These are phyloP conservation scores for Agrilus cyanescens DNA, from an alignment of 2,888 invertebrate genomes.

Conservation along the genomic window DNA sequence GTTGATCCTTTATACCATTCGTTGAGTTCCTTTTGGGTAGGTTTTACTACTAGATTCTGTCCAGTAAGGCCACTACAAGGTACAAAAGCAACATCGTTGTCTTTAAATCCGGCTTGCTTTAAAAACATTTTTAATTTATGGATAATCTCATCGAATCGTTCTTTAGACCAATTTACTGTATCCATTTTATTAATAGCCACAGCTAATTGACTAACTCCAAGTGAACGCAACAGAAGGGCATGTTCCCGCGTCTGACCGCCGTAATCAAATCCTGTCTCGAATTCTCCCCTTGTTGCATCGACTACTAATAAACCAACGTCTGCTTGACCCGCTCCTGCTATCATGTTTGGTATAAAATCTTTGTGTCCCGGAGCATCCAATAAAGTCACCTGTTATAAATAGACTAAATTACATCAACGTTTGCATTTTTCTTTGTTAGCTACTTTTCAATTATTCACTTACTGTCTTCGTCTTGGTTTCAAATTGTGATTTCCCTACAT, in stretches of 20 bases:
- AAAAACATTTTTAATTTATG: constrained; percentile 70
- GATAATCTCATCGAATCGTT: constrained; percentile 81
- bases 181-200: constrained; percentile 97
- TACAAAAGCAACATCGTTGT: constrained; percentile 74
- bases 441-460: constrained; percentile 14
- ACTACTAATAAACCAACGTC: constrained; percentile 95
- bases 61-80: constrained; percentile 96
- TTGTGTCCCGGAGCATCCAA: constrained; percentile 98
- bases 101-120: constrained; percentile 85
- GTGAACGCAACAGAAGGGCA: constrained; percentile 77
- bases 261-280: constrained; percentile 96
- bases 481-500: constrained; percentile 87
- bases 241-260: constrained; percentile 98
- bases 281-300: constrained; percentile 93
- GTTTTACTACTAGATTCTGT: constrained; percentile 69
- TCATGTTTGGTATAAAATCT: constrained; percentile 99
- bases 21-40: constrained; percentile 49
- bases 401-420: not conserved
- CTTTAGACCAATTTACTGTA: constrained; percentile 85
- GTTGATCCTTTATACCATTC: constrained; percentile 78
- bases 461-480: constrained; percentile 67
- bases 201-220: constrained; percentile 85
- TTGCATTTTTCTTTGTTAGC: not conserved
- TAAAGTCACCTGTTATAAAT: constrained; percentile 48
- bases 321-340: constrained; percentile 95